Conservation (phyloP, 2,113 vertebrate genomes). For the Proterorhinus semilunaris region DNA sequence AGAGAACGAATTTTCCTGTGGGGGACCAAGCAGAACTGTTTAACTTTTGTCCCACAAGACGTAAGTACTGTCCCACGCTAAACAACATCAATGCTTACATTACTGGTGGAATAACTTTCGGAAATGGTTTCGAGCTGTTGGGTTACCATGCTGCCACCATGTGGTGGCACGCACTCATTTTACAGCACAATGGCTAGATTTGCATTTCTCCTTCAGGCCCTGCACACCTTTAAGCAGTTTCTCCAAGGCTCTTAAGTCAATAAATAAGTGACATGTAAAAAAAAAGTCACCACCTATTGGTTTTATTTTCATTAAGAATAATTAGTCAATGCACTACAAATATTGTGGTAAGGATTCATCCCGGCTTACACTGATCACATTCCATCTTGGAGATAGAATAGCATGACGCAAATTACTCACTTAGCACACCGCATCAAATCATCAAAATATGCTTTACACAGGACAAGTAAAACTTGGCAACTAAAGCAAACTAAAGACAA, state of each 20-base stretch:
- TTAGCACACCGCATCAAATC: constrained; percentile 48
- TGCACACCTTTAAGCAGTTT: too few relatives aligned
- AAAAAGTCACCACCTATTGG: constrained; percentile 57
- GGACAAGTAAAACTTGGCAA: constrained; percentile 74
- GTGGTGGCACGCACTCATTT: neutral
- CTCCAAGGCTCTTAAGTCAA: too few relatives aligned
- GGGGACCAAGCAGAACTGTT: too few relatives aligned
- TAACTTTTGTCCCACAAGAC: too few relatives aligned
- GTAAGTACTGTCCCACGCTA: too few relatives aligned
- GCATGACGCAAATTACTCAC: constrained; percentile 10
- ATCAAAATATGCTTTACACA: constrained; percentile 76
- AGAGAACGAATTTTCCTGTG: too few relatives aligned
- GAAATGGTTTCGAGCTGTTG: too few relatives aligned
- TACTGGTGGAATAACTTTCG: too few relatives aligned
- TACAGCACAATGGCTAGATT: too few relatives aligned
- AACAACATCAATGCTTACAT: too few relatives aligned
- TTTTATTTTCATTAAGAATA: constrained; percentile 63
- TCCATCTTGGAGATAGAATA: constrained; percentile 48
- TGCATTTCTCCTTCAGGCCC: too few relatives aligned
- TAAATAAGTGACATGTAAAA: constrained; percentile 49
- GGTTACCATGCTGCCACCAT: neutral
- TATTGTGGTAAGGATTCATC: constrained; percentile 48
- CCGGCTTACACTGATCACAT: constrained; percentile 33
- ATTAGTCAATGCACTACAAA: constrained; percentile 71
- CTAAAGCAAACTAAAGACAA: constrained; percentile 68